Base-by-base conservation (phyloP, 2,888 invertebrate genomes). In the Fissipunctia ypsillon region DNA sequence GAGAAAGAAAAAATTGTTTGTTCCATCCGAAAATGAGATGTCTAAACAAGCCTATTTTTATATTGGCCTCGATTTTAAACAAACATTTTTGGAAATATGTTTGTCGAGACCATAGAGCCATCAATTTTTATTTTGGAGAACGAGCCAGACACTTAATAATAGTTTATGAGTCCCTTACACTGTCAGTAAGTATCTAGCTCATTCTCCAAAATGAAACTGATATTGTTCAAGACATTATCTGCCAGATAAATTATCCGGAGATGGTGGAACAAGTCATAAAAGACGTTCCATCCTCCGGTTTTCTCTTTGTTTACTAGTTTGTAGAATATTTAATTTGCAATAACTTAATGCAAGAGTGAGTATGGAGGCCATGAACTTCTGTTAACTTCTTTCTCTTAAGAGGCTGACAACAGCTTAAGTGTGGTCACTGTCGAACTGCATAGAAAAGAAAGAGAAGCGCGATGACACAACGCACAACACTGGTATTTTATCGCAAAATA, bases 291-390 rank as follows among this genome's bases (percentile, higher is more conserved):
- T 22, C 4, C 14, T 35, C 2, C 2, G 12, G 41, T 75, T 75
- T 74, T 74, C 73, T 50, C 65, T 65, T 25, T 57, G 35, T 57
- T 65, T 3, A 38, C n/a, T 12, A 41, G 31, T 16, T 75, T 10
- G 25, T 25, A 35, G 48, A 28, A 57, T 57, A 25, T 52, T 75
- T 67, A 75, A 75, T 67, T 59, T 19, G 28, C 59, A 68, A 76
- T 68, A 76, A 68, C 57, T 76, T 45, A 59, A 59, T 76, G 68
- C 74, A 31, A 38, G 50, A 76, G n/a, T 0, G 59, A 31, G 22
- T 28, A 76, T 52, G n/a, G n/a, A 45, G 76, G 76, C 68, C 67
- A 76, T 12, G 76, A 67, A n/a, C 50, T 38, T 52, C 3, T 38
- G 25, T 16, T 9, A 3, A 22, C 31, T 31, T 73, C 41, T 57